A percentile compares a stretch with the other conserved stretches of the same genome.
Conservation (phyloP, 1,140 invertebrate species). For the Sycophaga agraensis region DNA sequence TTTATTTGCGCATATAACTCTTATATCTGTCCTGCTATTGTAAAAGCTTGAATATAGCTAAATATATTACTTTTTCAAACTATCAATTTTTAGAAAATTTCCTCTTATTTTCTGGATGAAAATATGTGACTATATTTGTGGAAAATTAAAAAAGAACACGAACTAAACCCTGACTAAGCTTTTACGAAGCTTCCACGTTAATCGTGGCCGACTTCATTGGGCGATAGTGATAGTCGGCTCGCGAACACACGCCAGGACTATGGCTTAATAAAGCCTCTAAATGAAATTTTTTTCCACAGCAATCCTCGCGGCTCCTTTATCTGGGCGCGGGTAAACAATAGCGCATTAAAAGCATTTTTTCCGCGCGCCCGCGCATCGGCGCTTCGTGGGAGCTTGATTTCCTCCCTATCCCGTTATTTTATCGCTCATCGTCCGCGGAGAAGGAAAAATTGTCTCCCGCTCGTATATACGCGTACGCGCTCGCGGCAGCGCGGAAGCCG, state of each 20-base stretch:
- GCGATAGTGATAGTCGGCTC: not conserved
- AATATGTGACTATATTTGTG: too few relatives aligned
- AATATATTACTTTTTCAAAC: too few relatives aligned
- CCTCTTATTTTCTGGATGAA: too few relatives aligned
- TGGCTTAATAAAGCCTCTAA: slow-evolving; percentile 17
- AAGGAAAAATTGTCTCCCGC: too few relatives aligned
- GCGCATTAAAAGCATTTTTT: slow-evolving; percentile 20
- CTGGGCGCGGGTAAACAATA: not conserved
- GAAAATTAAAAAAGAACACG: not conserved
- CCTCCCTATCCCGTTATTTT: not conserved
- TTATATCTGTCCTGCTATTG: too few relatives aligned
- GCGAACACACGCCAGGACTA: too few relatives aligned
- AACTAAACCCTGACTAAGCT: not conserved
- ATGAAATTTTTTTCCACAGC: slow-evolving; percentile 14
- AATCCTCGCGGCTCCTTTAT: not conserved
- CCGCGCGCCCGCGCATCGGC: not conserved
- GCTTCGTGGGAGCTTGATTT: slow-evolving; percentile 2
- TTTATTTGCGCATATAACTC: too few relatives aligned
- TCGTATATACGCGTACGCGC: not conserved
- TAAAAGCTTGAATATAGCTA: too few relatives aligned
- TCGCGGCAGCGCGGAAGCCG: not conserved
- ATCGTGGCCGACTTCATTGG: not conserved
- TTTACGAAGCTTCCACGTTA: not conserved
- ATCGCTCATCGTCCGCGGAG: not conserved
- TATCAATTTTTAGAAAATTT: too few relatives aligned